Evolutionary conservation across 2,113 vertebrate species (phyloP).

Genomic region (Sceloporus tristichus): DNA sequence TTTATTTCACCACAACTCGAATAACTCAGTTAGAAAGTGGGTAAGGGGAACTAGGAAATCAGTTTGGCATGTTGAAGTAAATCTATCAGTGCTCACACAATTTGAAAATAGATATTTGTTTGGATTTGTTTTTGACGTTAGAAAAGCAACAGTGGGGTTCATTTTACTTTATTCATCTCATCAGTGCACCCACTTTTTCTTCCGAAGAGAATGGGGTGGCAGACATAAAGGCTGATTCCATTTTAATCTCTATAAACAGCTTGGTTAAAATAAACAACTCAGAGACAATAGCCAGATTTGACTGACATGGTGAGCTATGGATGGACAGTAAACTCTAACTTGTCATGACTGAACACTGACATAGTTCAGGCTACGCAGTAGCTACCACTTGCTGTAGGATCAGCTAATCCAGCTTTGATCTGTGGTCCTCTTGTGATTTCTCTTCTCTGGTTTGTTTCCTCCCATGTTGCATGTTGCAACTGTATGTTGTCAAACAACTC

Average conservation of each 20-base stretch:
- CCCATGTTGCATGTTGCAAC: too few species aligned
- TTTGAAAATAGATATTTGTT: not conserved
- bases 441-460: too few species aligned
- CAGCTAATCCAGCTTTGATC: too few species aligned
- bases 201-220: not conserved
- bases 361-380: too few species aligned
- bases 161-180: slow-evolving; percentile 16
- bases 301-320: too few species aligned
- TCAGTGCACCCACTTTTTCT: not conserved
- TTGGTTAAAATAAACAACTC: not conserved
- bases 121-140: not conserved
- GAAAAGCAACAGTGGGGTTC: too few species aligned
- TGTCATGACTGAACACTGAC: too few species aligned
- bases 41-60: not conserved
- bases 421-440: too few species aligned
- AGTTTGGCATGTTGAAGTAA: not conserved
- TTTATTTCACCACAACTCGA: slow-evolving; percentile 19
- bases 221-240: not conserved
- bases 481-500: too few species aligned
- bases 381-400: too few species aligned
- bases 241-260: not conserved
- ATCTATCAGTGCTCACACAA: not conserved
- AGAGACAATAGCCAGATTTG: not conserved
- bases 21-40: slow-evolving; percentile 18
- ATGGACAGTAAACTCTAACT: too few species aligned